Conservation (phyloP, 2,113 vertebrate species). For the Plecturocebus donacophilus region DNA sequence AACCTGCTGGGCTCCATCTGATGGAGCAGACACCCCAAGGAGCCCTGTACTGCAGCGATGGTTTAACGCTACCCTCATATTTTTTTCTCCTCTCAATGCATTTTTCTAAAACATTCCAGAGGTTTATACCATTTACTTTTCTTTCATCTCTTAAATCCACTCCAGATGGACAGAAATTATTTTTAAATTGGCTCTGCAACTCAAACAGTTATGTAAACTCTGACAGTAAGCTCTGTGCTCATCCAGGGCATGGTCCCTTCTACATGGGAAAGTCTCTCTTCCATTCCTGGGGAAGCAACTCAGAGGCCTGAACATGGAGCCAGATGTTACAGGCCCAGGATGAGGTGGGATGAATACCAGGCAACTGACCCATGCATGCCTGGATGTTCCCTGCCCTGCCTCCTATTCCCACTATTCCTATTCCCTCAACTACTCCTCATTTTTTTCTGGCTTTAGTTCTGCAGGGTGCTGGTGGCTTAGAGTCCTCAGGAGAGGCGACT, state of each 20-base stretch:
- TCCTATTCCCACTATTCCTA: not conserved
- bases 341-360: not conserved
- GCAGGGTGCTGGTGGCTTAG: not conserved
- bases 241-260: not conserved
- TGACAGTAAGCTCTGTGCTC: not conserved
- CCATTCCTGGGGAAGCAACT: not conserved
- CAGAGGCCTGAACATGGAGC: not conserved
- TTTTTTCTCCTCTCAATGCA: not conserved
- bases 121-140: slow-evolving; percentile 25
- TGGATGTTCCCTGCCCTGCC: not conserved
- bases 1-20: not conserved
- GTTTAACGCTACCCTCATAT: not conserved
- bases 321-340: not conserved
- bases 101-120: not conserved
- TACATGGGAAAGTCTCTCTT: not conserved
- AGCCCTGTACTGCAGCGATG: not conserved
- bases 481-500: not conserved
- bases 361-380: not conserved
- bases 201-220: slow-evolving; percentile 23
- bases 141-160: slow-evolving; percentile 62
- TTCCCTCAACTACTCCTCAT: not conserved
- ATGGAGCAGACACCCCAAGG: not conserved
- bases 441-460: not conserved
- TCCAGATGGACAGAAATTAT: slow-evolving; percentile 70
- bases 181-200: slow-evolving; percentile 52